Conservation (phyloP, 1,140 invertebrate species). For the Drosophila neocordata region DNA sequence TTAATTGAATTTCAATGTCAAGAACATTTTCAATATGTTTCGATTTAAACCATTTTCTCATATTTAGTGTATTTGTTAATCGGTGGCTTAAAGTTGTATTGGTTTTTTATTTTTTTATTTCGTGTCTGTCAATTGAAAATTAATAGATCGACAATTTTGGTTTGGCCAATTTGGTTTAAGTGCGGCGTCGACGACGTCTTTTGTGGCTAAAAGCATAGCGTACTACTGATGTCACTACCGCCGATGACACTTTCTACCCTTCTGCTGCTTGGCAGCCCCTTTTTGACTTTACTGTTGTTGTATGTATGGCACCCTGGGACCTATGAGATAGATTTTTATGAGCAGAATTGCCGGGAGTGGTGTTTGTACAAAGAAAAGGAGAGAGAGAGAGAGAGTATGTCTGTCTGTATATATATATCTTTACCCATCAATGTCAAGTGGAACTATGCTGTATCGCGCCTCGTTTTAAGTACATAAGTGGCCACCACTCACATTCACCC, state of each 20-base stretch:
- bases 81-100: conserved; percentile 12
- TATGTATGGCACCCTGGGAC: not conserved
- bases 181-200: conserved; percentile 1
- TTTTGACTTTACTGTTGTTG: too few relatives aligned
- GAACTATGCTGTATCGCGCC: conserved; percentile 46
- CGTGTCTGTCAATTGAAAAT: conserved; percentile 70
- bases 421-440: conserved; percentile 67
- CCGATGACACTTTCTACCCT: not conserved
- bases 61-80: not conserved
- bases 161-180: conserved; percentile 34
- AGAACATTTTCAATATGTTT: not conserved
- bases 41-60: not conserved
- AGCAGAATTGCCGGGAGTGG: conserved; percentile 1
- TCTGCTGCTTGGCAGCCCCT: not conserved
- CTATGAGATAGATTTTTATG: conserved; percentile 46
- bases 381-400: too few relatives aligned
- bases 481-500: conserved; percentile 10
- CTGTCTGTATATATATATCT: conserved; percentile 17
- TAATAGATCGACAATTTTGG: conserved; percentile 62
- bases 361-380: too few relatives aligned
- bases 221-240: conserved; percentile 67
- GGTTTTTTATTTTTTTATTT: conserved; percentile 20
- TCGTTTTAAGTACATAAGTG: conserved; percentile 37
- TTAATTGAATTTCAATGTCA: not conserved
- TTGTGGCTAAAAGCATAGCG: conserved; percentile 27